These are phyloP conservation scores for Sinodicranocentrus sp. DNA, from an alignment of 2,888 invertebrate species.

Conservation along the genomic window DNA sequence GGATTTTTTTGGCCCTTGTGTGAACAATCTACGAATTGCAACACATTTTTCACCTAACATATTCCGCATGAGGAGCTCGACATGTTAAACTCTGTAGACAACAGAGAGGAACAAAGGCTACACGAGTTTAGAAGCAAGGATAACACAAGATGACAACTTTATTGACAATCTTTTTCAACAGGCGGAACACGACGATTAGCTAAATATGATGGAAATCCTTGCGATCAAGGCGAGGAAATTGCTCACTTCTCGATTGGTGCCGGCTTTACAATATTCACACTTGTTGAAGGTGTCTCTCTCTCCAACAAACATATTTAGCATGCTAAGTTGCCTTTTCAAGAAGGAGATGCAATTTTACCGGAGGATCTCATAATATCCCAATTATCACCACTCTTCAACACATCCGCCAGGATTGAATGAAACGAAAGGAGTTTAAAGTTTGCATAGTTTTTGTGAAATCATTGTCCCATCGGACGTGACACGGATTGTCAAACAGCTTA, in stretches of 20 bases:
- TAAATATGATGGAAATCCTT: conserved; percentile 54
- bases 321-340: not conserved
- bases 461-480: not conserved
- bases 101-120: too few relatives aligned
- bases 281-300: not conserved
- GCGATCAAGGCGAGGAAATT: conserved; percentile 48
- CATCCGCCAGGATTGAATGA: not conserved
- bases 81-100: too few relatives aligned
- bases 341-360: conserved; percentile 26
- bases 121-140: too few relatives aligned
- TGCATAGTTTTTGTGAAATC: not conserved
- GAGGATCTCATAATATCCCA: conserved; percentile 10
- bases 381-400: not conserved
- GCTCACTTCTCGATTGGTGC: conserved; percentile 42
- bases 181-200: conserved; percentile 53
- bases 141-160: conserved; percentile 32
- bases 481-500: too few relatives aligned
- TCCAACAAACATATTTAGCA: not conserved
- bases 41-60: too few relatives aligned
- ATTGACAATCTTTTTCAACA: conserved; percentile 24
- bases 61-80: too few relatives aligned
- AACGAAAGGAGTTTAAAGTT: not conserved
- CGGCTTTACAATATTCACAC: not conserved
- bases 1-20: too few relatives aligned
- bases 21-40: too few relatives aligned